Conservation (phyloP, 2,113 vertebrate species). For the Centrocercus urophasianus region DNA sequence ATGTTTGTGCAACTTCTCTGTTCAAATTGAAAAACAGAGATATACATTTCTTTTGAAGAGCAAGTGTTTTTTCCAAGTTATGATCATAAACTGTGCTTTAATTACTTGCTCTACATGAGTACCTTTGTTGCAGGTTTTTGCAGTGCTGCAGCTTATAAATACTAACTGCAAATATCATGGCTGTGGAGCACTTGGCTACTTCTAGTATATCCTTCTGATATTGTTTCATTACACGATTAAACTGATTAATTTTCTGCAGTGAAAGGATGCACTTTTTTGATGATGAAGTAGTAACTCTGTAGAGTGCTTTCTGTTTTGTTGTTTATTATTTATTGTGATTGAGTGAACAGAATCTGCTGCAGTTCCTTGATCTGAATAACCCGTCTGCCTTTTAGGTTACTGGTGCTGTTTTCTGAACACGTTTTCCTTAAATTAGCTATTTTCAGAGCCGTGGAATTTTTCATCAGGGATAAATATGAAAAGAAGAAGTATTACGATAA, state of each 20-base stretch:
- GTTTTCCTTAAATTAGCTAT: slow-evolving; percentile 84
- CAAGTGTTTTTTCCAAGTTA: not conserved
- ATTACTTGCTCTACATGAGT: not conserved
- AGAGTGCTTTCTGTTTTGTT: not conserved
- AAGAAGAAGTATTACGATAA: slow-evolving; percentile 97
- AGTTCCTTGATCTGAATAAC: not conserved
- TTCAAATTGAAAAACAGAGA: slow-evolving; percentile 11
- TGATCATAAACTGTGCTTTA: not conserved
- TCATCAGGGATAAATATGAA: slow-evolving; percentile 99
- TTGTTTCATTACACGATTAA: not conserved
- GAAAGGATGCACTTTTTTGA: not conserved
- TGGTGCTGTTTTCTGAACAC: not conserved
- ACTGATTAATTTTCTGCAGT: not conserved
- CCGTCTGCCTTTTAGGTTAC: not conserved
- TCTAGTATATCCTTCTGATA: not conserved
- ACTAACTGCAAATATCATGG: not conserved
- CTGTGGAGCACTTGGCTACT: not conserved
- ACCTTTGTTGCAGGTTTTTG: not conserved
- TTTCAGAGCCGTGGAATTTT: slow-evolving; percentile 96
- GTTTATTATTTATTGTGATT: not conserved
- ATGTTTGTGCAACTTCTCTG: not conserved
- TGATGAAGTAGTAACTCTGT: not conserved
- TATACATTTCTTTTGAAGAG: not conserved
- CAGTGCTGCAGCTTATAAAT: not conserved
- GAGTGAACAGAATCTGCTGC: not conserved